Percentiles rank a stretch among this genome's conserved stretches.
phyloP scores from a whole-genome alignment of 2,797 vertebrate species.

The Microctenopoma stevenorrisi region DNA sequence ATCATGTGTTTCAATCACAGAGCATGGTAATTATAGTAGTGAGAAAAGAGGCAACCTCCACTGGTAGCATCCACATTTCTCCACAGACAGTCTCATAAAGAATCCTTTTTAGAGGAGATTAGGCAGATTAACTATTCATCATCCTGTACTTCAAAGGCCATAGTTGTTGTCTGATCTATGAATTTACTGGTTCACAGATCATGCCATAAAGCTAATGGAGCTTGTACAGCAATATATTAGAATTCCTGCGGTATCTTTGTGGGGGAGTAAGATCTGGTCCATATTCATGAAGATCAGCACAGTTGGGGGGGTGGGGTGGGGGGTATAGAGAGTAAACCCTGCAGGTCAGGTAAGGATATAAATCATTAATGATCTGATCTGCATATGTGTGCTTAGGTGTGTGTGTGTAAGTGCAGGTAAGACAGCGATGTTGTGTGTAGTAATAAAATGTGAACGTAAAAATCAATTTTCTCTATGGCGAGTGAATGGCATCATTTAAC shows the following conservation, averaged over 20 bases:
- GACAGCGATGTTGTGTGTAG: slow-evolving; percentile 2
- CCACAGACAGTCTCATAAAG: slow-evolving; percentile 12
- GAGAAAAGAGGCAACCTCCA: slow-evolving; percentile 37
- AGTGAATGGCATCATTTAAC: slow-evolving; percentile 7
- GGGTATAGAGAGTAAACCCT: slow-evolving; percentile 46
- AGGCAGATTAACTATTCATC: slow-evolving; percentile 58
- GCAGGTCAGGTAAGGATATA: slow-evolving; percentile 56
- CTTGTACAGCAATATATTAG: slow-evolving; percentile 24
- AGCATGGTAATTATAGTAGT: slow-evolving; percentile 47
- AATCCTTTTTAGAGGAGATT: slow-evolving; percentile 27
- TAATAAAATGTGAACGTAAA: slow-evolving; percentile 19
- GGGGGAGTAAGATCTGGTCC: slow-evolving; percentile 24
- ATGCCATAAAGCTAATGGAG: slow-evolving; percentile 54
- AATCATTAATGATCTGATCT: slow-evolving; percentile 65
- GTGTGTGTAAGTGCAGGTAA: slow-evolving; percentile 26
- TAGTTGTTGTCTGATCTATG: slow-evolving; percentile 41
- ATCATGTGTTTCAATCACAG: slow-evolving; percentile 30
- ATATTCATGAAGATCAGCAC: slow-evolving; percentile 57
- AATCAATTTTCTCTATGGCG: neutral
- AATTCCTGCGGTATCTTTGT: slow-evolving; percentile 20
- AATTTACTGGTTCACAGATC: slow-evolving; percentile 51
- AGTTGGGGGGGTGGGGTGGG: slow-evolving; percentile 29
- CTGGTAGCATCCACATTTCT: slow-evolving; percentile 33
- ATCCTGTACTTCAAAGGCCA: slow-evolving; percentile 62
- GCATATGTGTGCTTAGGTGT: slow-evolving; percentile 36